A percentile compares a stretch with the other conserved stretches of the same genome.
phyloP scores from a whole-genome alignment of 2,113 vertebrate species.

The Spilogale gracilis region DNA sequence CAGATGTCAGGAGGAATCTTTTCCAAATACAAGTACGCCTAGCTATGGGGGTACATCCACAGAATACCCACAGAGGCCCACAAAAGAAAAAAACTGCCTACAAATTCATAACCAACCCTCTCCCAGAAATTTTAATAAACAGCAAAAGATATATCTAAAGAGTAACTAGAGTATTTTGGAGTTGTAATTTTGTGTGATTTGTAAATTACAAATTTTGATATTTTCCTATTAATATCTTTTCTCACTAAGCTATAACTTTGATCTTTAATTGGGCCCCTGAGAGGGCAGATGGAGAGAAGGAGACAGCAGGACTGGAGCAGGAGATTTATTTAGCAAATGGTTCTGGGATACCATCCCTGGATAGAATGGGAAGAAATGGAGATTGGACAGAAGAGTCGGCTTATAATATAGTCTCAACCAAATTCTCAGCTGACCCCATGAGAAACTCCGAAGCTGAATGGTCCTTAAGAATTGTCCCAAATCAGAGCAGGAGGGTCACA shows the following conservation, averaged over 20 bases:
- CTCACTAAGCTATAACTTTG: background rate
- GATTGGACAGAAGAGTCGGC: background rate
- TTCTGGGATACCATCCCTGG: background rate
- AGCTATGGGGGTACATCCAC: background rate
- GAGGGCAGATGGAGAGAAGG: background rate
- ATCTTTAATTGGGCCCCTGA: background rate
- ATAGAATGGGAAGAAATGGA: background rate
- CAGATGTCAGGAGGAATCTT: background rate
- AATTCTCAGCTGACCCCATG: background rate
- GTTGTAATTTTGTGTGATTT: background rate
- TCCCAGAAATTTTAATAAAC: background rate
- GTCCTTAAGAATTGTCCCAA: background rate
- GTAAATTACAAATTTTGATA: background rate
- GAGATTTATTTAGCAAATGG: background rate
- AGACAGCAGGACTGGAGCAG: background rate
- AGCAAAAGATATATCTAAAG: background rate
- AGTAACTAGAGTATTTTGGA: background rate
- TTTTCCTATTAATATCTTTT: background rate
- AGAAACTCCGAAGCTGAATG: background rate
- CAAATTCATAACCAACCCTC: background rate
- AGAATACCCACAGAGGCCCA: background rate
- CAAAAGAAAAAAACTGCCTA: background rate
- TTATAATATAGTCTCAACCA: background rate
- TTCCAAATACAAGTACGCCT: conserved; percentile 12
- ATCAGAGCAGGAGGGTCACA: background rate